Base-by-base conservation (phyloP, 2,113 vertebrate species). In the Ranitomeya imitator region DNA sequence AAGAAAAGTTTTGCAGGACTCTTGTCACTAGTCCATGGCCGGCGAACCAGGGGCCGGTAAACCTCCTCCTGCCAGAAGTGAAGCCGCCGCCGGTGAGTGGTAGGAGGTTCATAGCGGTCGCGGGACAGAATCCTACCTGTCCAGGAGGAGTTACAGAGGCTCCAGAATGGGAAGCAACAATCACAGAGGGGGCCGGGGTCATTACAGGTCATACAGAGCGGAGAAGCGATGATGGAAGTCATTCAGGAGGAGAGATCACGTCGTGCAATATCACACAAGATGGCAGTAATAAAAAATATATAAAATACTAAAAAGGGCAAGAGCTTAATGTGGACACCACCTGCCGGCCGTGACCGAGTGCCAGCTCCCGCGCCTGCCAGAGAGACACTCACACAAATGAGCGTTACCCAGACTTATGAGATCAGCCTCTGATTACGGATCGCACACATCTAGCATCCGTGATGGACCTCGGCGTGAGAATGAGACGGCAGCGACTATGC, bases 341-440 rank as follows among this genome's bases (percentile, higher is more conserved):
- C 81, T 83, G 81, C 61, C 23, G 2, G 0, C 8, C n/a, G 21
- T 83, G 45, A 26, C n/a, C 2, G 7, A 18, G 82, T 31, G 82
- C 82, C 82, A 71, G 82, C 45, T 83, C 51, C 81, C 11, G 21
- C 60, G 23, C 15, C 18, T 83, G 81, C 81, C 81, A 83, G 81
- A 19, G 51, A 55, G 21, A 45, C 81, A 71, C 82, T 84, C 69
- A 84, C 14, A 71, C n/a, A 83, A 67, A 83, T 83, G 37, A 83
- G 23, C 6, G 61, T n/a, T 26, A 71, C 45, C 4, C 65, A 76
- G 69, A 51, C 19, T 71, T 15, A 71, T 84, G 45, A 26, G 79
- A 60, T 19, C 11, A 26, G 26, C 9, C 79, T 37, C 7, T 31
- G 13, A 79, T 79, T 59, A 79, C 21, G 54, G n/a, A 79, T 59